Base-by-base conservation (phyloP, 1,140 invertebrate species). In the Eurosta solidaginis region DNA sequence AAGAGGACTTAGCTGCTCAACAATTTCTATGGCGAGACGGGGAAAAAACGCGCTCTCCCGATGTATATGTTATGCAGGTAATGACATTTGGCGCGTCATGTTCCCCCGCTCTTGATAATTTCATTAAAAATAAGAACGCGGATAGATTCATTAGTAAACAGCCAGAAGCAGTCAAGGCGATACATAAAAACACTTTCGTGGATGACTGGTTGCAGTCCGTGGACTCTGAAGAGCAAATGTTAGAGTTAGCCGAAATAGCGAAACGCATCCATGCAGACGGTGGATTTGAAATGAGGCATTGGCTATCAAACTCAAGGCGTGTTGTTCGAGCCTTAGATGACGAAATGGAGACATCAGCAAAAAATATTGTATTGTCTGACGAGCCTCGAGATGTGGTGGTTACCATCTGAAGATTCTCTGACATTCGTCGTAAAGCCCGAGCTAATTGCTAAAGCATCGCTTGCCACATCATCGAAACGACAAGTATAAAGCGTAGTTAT, bases 31-130 rank as follows among this genome's bases (percentile, higher is more conserved):
- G 82, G 85, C 25, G 85, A 14, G 82, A 80, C 1, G 36, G 27
- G 6, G 74, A 79, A 20, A 50, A 0, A 17, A 52, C 44, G 1
- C 27, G 36, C 40, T 68, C 80, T 52, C 63, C 49, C 1, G 80
- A 80, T n/a, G 52, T 78, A 22, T 83, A 78, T 73, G 40, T 78
- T 0, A 81, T 82, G 82, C 49, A 74, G 0, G 82, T 81, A 0
- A 81, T 88, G 77, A 84, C 85, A 1, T 88, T 88, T 63, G 85
- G 83, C 1, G 82, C 84, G 0, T 80, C 73, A 4, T 84, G 81
- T 10, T 88, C 86, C 1, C 84, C 83, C 0, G 81, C 78, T 49
- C 63, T 79, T 6, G 87, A 84, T 2, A 76, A 82, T 9, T 80
- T 76, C 77, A 79, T 87, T 1, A 79, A 81, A 20, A 82, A 86